These are phyloP conservation scores for Gastracanthus pulcherrimus DNA, from an alignment of 2,888 invertebrate genomes.

Conservation along the genomic window DNA sequence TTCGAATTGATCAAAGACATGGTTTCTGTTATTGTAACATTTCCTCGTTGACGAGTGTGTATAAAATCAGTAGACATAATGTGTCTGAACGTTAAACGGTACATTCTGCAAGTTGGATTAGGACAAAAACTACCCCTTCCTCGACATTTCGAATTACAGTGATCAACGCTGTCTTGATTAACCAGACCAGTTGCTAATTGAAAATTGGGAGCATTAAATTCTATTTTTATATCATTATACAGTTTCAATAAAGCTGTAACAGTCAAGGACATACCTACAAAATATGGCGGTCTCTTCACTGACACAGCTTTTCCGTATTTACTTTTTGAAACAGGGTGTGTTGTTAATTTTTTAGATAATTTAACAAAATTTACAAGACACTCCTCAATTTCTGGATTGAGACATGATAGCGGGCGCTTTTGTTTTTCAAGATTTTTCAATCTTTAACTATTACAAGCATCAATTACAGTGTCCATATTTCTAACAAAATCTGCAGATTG, in stretches of 20 bases:
- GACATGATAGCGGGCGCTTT: too few relatives aligned
- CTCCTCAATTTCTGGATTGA: too few relatives aligned
- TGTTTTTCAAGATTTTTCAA: background rate
- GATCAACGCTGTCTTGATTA: slow-evolving; percentile 59
- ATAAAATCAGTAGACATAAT: slow-evolving; percentile 56
- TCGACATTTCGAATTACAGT: slow-evolving; percentile 57
- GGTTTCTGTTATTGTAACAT: slow-evolving; percentile 18
- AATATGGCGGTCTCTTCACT: slow-evolving; percentile 48
- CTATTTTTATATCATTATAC: slow-evolving; percentile 23
- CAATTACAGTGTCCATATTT: background rate
- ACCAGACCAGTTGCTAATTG: slow-evolving; percentile 50
- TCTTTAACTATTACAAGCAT: background rate
- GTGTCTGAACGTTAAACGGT: slow-evolving; percentile 52
- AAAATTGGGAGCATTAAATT: slow-evolving; percentile 41
- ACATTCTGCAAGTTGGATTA: slow-evolving; percentile 58
- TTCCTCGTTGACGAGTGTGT: slow-evolving; percentile 45
- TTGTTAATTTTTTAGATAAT: background rate
- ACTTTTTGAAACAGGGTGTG: background rate
- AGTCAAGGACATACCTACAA: slow-evolving; percentile 51
- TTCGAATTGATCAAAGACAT: background rate
- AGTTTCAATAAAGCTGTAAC: slow-evolving; percentile 32
- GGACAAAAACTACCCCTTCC: slow-evolving; percentile 59
- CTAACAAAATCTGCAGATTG: background rate
- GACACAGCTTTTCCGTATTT: background rate
- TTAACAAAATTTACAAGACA: background rate